phyloP scores from a whole-genome alignment of 2,888 invertebrate genomes.

The Nemotelus pantherinus region DNA sequence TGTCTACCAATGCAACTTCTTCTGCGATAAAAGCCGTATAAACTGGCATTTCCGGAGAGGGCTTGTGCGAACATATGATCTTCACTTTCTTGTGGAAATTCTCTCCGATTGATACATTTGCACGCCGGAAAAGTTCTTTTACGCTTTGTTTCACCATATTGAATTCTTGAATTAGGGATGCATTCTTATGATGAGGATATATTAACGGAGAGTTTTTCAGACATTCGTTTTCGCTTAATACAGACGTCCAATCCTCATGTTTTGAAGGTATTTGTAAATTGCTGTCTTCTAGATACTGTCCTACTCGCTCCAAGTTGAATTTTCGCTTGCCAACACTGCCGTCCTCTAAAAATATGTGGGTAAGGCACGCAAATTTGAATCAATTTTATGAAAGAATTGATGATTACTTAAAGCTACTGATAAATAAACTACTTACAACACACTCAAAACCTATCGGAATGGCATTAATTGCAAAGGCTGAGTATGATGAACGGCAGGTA shows the following conservation, averaged over 20 bases:
- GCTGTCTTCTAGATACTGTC: conserved; percentile 86
- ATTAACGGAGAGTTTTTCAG: conserved; percentile 76
- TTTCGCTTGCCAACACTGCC: conserved; percentile 64
- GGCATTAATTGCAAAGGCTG: no score
- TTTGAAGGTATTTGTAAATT: conserved; percentile 74
- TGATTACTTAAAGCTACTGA: not conserved
- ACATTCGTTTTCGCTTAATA: conserved; percentile 79
- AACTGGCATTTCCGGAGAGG: conserved; percentile 50
- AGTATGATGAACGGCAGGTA: no score
- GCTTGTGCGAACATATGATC: conserved; percentile 65
- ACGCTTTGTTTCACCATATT: conserved; percentile 74
- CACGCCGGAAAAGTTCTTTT: conserved; percentile 74
- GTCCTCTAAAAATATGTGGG: conserved; percentile 53
- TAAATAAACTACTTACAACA: not conserved
- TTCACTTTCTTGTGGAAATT: conserved; percentile 70
- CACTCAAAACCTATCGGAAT: no score
- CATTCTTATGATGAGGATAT: conserved; percentile 77
- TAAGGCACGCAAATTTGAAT: not conserved
- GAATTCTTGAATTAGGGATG: conserved; percentile 85
- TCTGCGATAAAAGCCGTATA: conserved; percentile 57
- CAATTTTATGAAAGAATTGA: not conserved
- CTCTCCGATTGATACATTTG: conserved; percentile 71
- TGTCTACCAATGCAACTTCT: conserved; percentile 56
- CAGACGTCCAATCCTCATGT: conserved; percentile 82
- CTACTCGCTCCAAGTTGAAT: conserved; percentile 88